Conservation (phyloP, 2,888 invertebrate genomes). For the Eristalinus aeneus region DNA sequence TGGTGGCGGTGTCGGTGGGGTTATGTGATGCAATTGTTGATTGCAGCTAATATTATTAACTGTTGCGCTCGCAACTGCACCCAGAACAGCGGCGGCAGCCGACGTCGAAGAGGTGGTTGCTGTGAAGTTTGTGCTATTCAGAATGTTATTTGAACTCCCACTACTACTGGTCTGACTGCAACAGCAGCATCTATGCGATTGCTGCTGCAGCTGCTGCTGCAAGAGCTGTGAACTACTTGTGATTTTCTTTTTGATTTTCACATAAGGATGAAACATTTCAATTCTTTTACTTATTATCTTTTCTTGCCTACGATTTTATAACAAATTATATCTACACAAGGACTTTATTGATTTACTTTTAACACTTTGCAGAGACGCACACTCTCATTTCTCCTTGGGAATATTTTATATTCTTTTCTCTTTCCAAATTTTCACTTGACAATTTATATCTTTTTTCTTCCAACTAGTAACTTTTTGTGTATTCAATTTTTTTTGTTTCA, state of each 20-base stretch:
- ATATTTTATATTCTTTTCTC: conserved; percentile 53
- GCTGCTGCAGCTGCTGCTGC: conserved; percentile 61
- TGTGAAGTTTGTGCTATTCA: conserved; percentile 72
- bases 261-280: conserved; percentile 81
- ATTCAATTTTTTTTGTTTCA: conserved; percentile 38
- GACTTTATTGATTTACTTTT: conserved; percentile 18
- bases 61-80: conserved; percentile 79
- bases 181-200: conserved; percentile 65
- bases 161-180: conserved; percentile 47
- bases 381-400: conserved; percentile 38
- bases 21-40: conserved; percentile 46
- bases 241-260: conserved; percentile 80
- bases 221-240: conserved; percentile 63
- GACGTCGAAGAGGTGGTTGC: conserved; percentile 71
- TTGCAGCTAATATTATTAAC: conserved; percentile 75
- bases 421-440: neutral
- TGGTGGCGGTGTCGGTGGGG: conserved; percentile 68
- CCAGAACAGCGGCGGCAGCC: conserved; percentile 73
- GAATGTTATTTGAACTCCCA: conserved; percentile 63
- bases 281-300: conserved; percentile 69
- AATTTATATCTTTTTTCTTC: neutral
- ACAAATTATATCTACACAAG: neutral
- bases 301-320: conserved; percentile 32
- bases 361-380: conserved; percentile 61
- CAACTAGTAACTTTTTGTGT: neutral